Base-by-base conservation (phyloP, 2,797 vertebrate species). In the Platalea minor region DNA sequence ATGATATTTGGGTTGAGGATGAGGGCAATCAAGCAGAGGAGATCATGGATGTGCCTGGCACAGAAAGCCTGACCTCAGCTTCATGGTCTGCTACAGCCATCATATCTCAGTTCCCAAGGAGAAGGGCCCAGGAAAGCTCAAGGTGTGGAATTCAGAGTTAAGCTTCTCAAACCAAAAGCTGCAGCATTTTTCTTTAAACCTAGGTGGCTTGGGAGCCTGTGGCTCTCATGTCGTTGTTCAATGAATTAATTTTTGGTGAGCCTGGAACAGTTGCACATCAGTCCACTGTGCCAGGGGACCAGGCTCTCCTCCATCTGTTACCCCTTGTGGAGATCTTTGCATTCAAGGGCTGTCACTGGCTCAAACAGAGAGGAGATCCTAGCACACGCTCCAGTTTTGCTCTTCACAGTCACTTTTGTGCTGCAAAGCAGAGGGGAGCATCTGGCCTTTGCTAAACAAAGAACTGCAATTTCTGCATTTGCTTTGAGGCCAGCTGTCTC, bases 401-500 rank as follows among this genome's bases (percentile, higher is more conserved):
- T 92, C 48, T 56, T 31, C 37, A 12, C 15, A 68, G n/a, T 26
- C 56, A 48, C 18, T 57, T 63, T 46, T 68, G 45, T 29, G 7
- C 50, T 59, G 45, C 35, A 51, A 73, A 78, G 26, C 28, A 85
- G 35, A 54, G 37, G 14, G 18, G 53, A 88, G 41, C 57, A 94
- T 88, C 68, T 88, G 45, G 54, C 13, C 64, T 75, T 88, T 64
- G 59, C 20, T 69, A 69, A 87, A 89, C 48, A 72, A 57, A 29
- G 35, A 64, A 63, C 11, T 75, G 33, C 41, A 75, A 33, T 76
- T 86, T 83, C 73, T 67, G n/a, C 65, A 43, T 83, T 91, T 73
- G 51, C 35, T 89, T 74, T 77, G 53, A 76, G 24, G 68, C 37
- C 90, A 91, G 80, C 37, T 94, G 50, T 79, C 80, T 94, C 59